phyloP scores from a whole-genome alignment of 2,888 invertebrate species.

The Euzophera pinguis region DNA sequence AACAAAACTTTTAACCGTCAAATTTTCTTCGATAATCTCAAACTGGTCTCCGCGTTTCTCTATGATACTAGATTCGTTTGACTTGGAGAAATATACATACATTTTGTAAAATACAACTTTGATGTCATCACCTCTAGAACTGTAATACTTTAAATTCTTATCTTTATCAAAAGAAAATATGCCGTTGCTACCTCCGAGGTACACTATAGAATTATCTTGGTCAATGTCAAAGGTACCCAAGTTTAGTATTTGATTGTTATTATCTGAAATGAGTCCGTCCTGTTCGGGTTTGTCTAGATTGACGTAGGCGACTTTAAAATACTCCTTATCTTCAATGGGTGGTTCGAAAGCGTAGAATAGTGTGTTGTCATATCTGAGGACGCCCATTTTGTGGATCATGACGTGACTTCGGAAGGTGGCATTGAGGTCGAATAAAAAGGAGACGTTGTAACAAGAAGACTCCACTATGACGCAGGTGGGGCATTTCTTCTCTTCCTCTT shows the following conservation, averaged over 20 bases:
- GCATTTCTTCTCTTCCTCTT: slow-evolving; percentile 27
- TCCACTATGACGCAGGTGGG: slow-evolving; percentile 46
- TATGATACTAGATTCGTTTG: slow-evolving; percentile 43
- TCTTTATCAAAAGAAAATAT: slow-evolving; percentile 46
- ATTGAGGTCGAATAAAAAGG: slow-evolving; percentile 47
- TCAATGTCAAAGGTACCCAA: slow-evolving; percentile 64
- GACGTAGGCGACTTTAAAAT: slow-evolving; percentile 58
- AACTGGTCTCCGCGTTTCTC: slow-evolving; percentile 55
- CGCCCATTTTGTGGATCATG: slow-evolving; percentile 54
- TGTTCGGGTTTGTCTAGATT: slow-evolving; percentile 39
- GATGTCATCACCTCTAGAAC: slow-evolving; percentile 55
- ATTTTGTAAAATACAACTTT: slow-evolving; percentile 51
- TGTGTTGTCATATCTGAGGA: slow-evolving; percentile 45
- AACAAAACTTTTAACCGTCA: slow-evolving; percentile 51
- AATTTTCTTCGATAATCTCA: slow-evolving; percentile 39
- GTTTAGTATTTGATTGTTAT: slow-evolving; percentile 41
- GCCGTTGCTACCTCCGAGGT: slow-evolving; percentile 61
- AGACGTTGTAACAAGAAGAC: slow-evolving; percentile 48
- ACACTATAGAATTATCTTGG: slow-evolving; percentile 51
- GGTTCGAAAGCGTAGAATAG: slow-evolving; percentile 65
- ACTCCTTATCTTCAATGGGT: slow-evolving; percentile 50
- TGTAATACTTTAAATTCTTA: slow-evolving; percentile 44
- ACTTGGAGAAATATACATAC: slow-evolving; percentile 52
- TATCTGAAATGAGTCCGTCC: slow-evolving; percentile 38
- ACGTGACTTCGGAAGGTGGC: slow-evolving; percentile 53